phyloP scores from a whole-genome alignment of 2,797 vertebrate genomes.

The Acridotheres tristis region DNA sequence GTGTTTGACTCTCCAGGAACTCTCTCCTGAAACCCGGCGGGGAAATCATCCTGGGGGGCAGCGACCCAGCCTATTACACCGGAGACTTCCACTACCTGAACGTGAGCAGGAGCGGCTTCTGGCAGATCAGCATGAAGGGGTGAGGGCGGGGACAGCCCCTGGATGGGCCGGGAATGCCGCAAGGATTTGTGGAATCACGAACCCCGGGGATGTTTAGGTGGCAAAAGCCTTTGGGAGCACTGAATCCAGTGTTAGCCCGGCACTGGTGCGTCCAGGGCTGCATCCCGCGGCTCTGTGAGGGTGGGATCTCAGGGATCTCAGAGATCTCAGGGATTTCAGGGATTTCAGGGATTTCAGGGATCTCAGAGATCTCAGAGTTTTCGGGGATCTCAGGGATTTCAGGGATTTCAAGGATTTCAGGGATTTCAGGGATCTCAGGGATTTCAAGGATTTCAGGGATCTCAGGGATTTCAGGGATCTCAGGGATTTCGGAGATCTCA shows the following conservation, averaged over 20 bases:
- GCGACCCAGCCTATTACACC: constrained; percentile 89
- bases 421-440: no score
- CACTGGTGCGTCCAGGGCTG: rapidly evolving
- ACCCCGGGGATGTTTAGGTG: rapidly evolving
- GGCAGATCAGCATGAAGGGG: constrained; percentile 95
- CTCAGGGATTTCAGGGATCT: no score
- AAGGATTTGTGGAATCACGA: no score
- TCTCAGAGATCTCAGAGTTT: no score
- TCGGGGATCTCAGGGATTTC: no score
- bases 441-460: no score
- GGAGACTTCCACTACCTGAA: constrained; percentile 90
- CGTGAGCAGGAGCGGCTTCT: constrained; percentile 84
- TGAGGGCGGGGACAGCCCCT: constrained; percentile 53
- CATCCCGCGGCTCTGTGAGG: rapidly evolving
- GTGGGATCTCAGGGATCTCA: rapidly evolving
- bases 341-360: no score
- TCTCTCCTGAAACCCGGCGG: constrained; percentile 85
- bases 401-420: no score
- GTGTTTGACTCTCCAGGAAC: constrained; percentile 76
- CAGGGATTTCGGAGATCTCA: no score
- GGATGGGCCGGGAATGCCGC: no score
- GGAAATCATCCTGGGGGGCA: constrained; percentile 92
- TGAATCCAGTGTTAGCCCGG: rapidly evolving
- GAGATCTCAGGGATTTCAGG: no score
- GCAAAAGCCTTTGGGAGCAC: rapidly evolving